Base-by-base conservation (phyloP, 1,140 invertebrate genomes). In the Drosophila bocqueti region DNA sequence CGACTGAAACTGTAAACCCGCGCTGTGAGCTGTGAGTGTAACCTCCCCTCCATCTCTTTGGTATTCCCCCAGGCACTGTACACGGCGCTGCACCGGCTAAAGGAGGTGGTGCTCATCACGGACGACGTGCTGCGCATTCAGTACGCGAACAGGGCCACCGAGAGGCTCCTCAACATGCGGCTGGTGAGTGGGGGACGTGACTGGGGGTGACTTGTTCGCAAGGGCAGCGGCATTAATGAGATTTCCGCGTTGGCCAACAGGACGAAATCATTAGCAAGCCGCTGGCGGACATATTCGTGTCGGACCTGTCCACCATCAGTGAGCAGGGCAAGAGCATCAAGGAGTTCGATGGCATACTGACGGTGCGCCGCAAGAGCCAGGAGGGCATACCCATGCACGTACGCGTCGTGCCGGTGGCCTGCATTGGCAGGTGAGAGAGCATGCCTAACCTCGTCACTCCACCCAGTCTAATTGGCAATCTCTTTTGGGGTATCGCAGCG, bases 261-360 rank as follows among this genome's bases (percentile, higher is more conserved):
- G 95, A 96, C 9, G 97, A 98, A 83, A 94, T 98, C 46, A 93
- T 96, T 13, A 97, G 96, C 36, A 95, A 95, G 91, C 95, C 95
- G 83, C 94, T 98, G n/a, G 93, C 94, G 43, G 93, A 95, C 55
- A 93, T 91, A 64, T 93, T 90, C 58, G 93, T 94, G 61, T 94
- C 94, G 76, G 93, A 95, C 65, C 94, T 94, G 74, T 94, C 94
- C 67, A 94, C 95, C 79, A 94, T 96, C 87, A 94, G 95, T 21
- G 84, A 83, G 43, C 85, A 94, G 94, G 69, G 93, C 94, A 55
- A 96, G 96, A 95, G 95, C 81, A 97, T 97, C 36, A 95, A 96
- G 68, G 96, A 97, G 93, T 98, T 97, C 95, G 97, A 98, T 92
- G 97, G 97, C 31, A 96, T 96, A 42, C 95, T 98, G 72, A 96